Evolutionary conservation across 1,140 invertebrate species (phyloP).

Genomic region (Oppia nitens): DNA sequence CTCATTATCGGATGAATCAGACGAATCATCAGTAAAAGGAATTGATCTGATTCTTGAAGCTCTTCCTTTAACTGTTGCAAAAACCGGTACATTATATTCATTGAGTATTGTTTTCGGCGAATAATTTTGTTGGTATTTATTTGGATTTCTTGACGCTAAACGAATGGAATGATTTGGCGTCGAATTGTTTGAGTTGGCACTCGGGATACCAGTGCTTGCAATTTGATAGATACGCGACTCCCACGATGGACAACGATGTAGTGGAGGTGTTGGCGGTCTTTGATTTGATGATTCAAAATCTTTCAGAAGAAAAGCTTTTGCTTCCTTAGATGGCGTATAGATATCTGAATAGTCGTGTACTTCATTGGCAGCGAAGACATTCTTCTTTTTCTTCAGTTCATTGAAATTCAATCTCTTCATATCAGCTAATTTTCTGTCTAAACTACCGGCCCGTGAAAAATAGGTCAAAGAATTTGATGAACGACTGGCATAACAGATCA

Average conservation of each 20-base stretch:
- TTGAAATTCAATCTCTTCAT: constrained; percentile 18
- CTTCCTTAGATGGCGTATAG: constrained; percentile 73
- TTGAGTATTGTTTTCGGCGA: constrained; percentile 23
- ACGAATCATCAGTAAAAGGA: constrained; percentile 87
- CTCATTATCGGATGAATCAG: constrained; percentile 69
- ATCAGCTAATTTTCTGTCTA: constrained; percentile 19
- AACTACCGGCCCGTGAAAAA: constrained; percentile 15
- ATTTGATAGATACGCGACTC: constrained; percentile 71
- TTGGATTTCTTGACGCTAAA: neutral
- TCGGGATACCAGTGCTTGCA: constrained; percentile 23
- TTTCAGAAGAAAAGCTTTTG: constrained; percentile 32
- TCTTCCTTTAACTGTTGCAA: constrained; percentile 86
- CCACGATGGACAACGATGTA: constrained; percentile 42
- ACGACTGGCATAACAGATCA: constrained; percentile 33
- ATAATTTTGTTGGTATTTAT: neutral
- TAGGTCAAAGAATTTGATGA: neutral
- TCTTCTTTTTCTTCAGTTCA: constrained; percentile 13
- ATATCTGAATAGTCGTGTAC: constrained; percentile 81
- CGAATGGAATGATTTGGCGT: neutral
- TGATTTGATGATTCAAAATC: constrained; percentile 32
- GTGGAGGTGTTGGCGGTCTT: constrained; percentile 55
- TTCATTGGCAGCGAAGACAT: constrained; percentile 32
- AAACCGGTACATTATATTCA: constrained; percentile 58
- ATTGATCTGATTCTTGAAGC: constrained; percentile 87
- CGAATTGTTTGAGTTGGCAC: constrained; percentile 9